Evolutionary conservation across 2,888 invertebrate genomes (phyloP), one percentile per base, ranked within the genome.

Genomic region (Aphodius sticticus): DNA sequence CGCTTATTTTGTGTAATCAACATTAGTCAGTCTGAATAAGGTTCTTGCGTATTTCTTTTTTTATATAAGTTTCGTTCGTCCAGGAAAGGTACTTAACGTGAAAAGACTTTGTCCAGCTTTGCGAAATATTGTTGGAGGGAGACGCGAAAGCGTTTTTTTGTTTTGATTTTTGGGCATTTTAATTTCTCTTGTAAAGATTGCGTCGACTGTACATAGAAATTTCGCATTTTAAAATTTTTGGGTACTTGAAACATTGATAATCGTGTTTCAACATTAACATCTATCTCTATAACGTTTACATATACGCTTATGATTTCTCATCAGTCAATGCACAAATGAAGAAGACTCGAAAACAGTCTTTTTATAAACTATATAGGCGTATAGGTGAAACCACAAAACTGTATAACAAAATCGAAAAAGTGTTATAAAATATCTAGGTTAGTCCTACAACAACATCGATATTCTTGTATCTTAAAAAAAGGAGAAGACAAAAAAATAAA

Each of bases 271-370:
- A 77, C 35, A 70, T 78, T 79, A 77, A 71, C 36, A 78, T 77
- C 70, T 80, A 77, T 77, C 77, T 80, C 75, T 53, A 12, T 53
- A 53, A 53, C 7, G 53, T 53, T 53, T 53, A 53, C 53, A 78
- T 77, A 80, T 80, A 80, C 80, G 80, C 80, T 80, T 80, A 80
- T 80, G 76, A 80, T 80, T 80, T 77, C 78, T 80, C 69, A 53
- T 76, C 53, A 86, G 87, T 88, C 88, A 88, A 88, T 88, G 89
- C 89, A 89, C 89, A 89, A 89, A 88, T 84, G 85, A 84, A 84
- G 84, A 84, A 83, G 84, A 85, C 84, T 82, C 83, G 83, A 83
- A 74, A 84, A 83, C 83, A 78, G 78, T 78, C 70, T 9, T 14
- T 74, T 79, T 75, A 37, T 74, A 69, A 75, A 78, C 74, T 35